A percentile compares a stretch with the other conserved stretches of the same genome.
phyloP scores from a whole-genome alignment of 2,797 vertebrate species.

The Pseudopleuronectes americanus region DNA sequence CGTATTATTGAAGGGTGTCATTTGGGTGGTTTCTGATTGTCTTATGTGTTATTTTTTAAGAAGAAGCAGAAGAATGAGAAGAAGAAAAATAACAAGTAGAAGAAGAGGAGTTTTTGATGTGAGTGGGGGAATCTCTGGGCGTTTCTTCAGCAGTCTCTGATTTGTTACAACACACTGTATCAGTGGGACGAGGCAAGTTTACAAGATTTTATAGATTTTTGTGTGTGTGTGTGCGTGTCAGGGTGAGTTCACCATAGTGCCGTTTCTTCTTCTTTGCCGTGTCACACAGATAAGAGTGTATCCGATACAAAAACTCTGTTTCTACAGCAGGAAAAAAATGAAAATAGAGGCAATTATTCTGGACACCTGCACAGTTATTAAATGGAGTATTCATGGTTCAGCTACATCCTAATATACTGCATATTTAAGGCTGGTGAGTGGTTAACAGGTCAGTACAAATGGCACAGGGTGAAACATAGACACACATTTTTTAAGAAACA shows the following conservation, averaged over 20 bases:
- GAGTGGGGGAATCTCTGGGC: constrained; percentile 14
- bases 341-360: constrained; percentile 47
- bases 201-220: constrained; percentile 36
- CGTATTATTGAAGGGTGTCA: constrained; percentile 48
- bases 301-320: constrained; percentile 70
- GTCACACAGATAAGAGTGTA: constrained; percentile 75
- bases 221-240: constrained; percentile 13
- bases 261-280: constrained; percentile 71
- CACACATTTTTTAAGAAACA: too few relatives aligned
- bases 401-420: constrained; percentile 10
- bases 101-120: constrained; percentile 30
- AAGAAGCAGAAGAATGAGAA: constrained; percentile 13
- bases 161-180: constrained; percentile 42
- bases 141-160: constrained; percentile 36
- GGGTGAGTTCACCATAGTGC: constrained; percentile 77
- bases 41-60: constrained; percentile 17
- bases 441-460: constrained; percentile 12
- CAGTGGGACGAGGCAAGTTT: constrained; percentile 40
- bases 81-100: constrained; percentile 8
- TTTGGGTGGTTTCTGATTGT: constrained; percentile 49
- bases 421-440: constrained; percentile 14
- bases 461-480: constrained; percentile 1
- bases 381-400: constrained; percentile 15
- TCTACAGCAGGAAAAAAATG: constrained; percentile 63
- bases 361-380: constrained; percentile 22